Percentiles rank a stretch among this genome's conserved stretches.
Evolutionary conservation across 2,888 invertebrate genomes (phyloP).

Genomic region (Graphium colonna): DNA sequence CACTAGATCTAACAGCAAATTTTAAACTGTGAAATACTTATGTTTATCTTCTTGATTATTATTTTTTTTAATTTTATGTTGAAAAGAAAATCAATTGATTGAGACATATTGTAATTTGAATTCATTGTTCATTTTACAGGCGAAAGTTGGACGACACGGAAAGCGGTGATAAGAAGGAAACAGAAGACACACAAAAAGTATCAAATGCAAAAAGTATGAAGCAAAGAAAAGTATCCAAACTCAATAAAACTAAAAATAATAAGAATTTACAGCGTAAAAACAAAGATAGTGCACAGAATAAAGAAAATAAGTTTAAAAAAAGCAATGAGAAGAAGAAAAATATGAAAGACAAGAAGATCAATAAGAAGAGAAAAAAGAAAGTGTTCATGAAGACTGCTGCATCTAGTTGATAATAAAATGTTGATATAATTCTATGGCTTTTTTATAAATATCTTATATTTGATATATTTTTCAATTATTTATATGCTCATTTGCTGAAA

Average conservation of each 20-base stretch:
- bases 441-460: too few relatives aligned
- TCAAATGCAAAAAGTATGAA: slow-evolving; percentile 52
- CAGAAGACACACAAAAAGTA: slow-evolving; percentile 39
- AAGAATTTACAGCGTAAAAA: slow-evolving; percentile 10
- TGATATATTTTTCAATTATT: too few relatives aligned
- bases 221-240: slow-evolving; percentile 47
- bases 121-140: slow-evolving; percentile 34
- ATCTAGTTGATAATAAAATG: slow-evolving; percentile 21
- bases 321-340: slow-evolving; percentile 18
- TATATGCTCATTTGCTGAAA: slow-evolving; percentile 12
- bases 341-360: slow-evolving; percentile 31
- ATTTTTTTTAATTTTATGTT: neutral
- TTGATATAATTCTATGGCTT: slow-evolving; percentile 31
- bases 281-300: slow-evolving; percentile 22
- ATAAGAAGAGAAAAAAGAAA: slow-evolving; percentile 30
- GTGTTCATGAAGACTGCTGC: slow-evolving; percentile 26
- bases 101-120: neutral
- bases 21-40: too few relatives aligned
- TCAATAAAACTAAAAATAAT: neutral
- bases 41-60: neutral
- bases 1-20: too few relatives aligned
- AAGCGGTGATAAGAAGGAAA: slow-evolving; percentile 34
- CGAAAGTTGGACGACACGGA: slow-evolving; percentile 48
- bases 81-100: neutral
- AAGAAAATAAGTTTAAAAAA: slow-evolving; percentile 6